Base-by-base conservation (phyloP, 1,140 invertebrate genomes). In the Penaeus japonicus region DNA sequence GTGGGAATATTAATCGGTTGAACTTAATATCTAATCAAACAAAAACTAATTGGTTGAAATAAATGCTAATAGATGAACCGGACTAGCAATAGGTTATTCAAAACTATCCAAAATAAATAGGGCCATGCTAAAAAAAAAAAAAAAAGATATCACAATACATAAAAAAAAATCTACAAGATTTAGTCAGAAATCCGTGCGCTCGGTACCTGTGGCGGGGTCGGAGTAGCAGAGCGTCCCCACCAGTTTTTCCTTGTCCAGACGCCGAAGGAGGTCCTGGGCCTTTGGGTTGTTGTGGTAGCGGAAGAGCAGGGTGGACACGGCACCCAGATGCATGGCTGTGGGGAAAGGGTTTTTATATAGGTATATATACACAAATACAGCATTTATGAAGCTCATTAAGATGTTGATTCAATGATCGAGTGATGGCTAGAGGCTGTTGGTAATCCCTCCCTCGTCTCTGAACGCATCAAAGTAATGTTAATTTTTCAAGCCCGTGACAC, bases 161-260 rank as follows among this genome's bases (percentile, higher is more conserved):
- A n/a, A n/a, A n/a, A n/a, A n/a, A n/a, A n/a, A n/a, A n/a, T n/a
- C n/a, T n/a, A n/a, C n/a, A n/a, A n/a, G n/a, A n/a, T n/a, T n/a
- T n/a, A n/a, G n/a, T 32, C 35, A 47, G 17, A 83, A 35, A n/a
- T n/a, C n/a, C n/a, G n/a, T n/a, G n/a, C n/a, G n/a, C n/a, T n/a
- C n/a, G n/a, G 39, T 10, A 89, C 87, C 87, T 79, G 87, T 77
- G n/a, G 84, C 55, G n/a, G 70, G 89, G 22, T 89, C 87, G 20
- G 81, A 84, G 57, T 84, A 80, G 18, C 65, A 78, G 5, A 62
- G 54, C 47, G 77, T 89, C 75, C 87, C 87, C 10, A 89, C 57
- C n/a, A 89, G 32, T 20, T 85, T 83, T 2, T 89, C 82, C 18
- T 78, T 27, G 80, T 89, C 82, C 18, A 89, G 79, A 15, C 82